These are phyloP conservation scores for Poecile atricapillus DNA, from an alignment of 2,113 vertebrate species.

Conservation along the genomic window DNA sequence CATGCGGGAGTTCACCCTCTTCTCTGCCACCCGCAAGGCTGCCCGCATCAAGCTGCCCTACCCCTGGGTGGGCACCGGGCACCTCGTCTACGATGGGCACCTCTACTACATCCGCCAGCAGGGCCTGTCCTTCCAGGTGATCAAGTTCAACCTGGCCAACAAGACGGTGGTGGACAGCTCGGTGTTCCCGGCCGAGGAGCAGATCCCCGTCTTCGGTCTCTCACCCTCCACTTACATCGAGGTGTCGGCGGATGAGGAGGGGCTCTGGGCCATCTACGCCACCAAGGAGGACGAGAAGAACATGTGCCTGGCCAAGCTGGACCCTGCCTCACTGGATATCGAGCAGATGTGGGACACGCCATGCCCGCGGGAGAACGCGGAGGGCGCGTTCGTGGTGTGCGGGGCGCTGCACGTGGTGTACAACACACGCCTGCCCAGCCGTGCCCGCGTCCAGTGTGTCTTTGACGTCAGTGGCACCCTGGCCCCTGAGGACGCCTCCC, in stretches of 20 bases:
- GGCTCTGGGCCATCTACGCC: constrained; percentile 91
- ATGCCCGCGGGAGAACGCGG: constrained; percentile 88
- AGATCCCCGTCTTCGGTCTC: constrained; percentile 83
- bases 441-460: constrained; percentile 90
- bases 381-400: constrained; percentile 90
- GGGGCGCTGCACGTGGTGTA: constrained; percentile 95
- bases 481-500: constrained; percentile 80
- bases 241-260: constrained; percentile 86
- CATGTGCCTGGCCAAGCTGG: constrained; percentile 92
- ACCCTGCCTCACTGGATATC: constrained; percentile 85
- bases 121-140: constrained; percentile 78
- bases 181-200: constrained; percentile 84
- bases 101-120: constrained; percentile 84
- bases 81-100: constrained; percentile 83
- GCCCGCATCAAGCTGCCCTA: constrained; percentile 82
- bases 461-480: constrained; percentile 90
- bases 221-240: constrained; percentile 87
- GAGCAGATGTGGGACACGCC: constrained; percentile 97
- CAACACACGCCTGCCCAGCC: constrained; percentile 88
- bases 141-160: constrained; percentile 87
- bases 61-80: constrained; percentile 84
- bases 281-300: constrained; percentile 82
- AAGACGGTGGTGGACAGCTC: constrained; percentile 82
- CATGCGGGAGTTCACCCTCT: constrained; percentile 83
- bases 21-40: constrained; percentile 74